Evolutionary conservation across 1,140 invertebrate species (phyloP).

Genomic region (Vollenhovia emeryi): DNA sequence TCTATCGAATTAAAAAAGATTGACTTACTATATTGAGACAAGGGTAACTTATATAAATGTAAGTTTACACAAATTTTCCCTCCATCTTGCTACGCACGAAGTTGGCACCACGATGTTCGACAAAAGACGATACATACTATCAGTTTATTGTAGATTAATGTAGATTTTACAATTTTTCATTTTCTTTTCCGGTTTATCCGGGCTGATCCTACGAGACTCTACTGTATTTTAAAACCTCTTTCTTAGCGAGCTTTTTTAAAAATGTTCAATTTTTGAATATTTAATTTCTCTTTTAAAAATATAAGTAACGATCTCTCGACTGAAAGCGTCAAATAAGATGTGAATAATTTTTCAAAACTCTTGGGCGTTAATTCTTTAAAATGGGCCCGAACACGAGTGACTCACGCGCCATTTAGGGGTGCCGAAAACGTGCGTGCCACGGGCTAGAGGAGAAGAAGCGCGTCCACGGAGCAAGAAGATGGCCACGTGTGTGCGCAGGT

Average conservation of each 20-base stretch:
- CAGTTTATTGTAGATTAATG: no score
- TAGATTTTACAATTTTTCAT: no score
- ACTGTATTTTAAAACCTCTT: no score
- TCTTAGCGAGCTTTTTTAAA: not conserved
- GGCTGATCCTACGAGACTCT: no score
- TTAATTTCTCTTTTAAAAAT: not conserved
- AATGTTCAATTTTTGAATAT: not conserved
- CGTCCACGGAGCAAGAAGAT: not conserved
- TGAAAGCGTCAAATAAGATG: not conserved
- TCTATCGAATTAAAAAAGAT: no score
- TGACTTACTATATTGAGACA: no score
- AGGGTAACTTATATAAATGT: no score
- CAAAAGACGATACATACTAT: no score
- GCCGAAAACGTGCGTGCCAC: not conserved
- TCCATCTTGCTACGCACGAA: no score
- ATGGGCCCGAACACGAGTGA: not conserved
- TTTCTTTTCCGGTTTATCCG: no score
- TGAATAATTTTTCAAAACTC: not conserved
- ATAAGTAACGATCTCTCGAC: not conserved
- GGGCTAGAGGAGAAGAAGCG: not conserved
- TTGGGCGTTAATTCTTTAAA: not conserved
- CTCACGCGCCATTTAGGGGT: not conserved
- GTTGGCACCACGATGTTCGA: no score
- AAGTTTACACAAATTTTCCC: no score
- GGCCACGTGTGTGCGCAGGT: not conserved